A percentile compares a stretch with the other conserved stretches of the same genome.
Conservation (phyloP, 2,113 vertebrate species). For the Alethe diademata region DNA sequence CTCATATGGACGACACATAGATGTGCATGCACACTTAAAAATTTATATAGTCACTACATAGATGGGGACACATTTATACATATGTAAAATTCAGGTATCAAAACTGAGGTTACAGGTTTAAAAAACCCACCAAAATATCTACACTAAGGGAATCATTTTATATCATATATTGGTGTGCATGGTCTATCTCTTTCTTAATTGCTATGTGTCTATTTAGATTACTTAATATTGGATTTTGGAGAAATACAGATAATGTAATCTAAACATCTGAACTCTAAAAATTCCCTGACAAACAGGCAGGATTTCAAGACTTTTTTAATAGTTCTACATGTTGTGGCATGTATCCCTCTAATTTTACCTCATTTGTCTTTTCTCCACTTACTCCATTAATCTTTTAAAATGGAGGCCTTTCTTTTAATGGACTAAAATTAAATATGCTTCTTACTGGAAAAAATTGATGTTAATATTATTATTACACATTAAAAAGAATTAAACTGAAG, state of each 20-base stretch:
- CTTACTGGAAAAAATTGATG: neutral
- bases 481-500: neutral
- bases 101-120: neutral
- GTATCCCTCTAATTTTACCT: neutral
- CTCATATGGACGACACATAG: neutral
- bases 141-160: neutral
- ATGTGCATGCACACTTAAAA: neutral
- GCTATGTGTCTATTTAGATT: neutral
- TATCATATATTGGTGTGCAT: neutral
- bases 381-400: neutral
- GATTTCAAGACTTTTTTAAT: neutral
- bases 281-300: neutral
- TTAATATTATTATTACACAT: neutral
- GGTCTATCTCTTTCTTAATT: neutral
- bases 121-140: neutral
- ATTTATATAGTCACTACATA: neutral
- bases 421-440: neutral
- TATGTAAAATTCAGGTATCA: neutral
- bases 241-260: neutral
- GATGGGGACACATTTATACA: neutral
- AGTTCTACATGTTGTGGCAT: neutral
- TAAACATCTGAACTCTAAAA: neutral
- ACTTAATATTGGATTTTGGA: neutral
- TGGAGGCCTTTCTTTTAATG: neutral
- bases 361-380: neutral